Evolutionary conservation across 1,140 invertebrate species (phyloP).

Genomic region (Nymphalis io): DNA sequence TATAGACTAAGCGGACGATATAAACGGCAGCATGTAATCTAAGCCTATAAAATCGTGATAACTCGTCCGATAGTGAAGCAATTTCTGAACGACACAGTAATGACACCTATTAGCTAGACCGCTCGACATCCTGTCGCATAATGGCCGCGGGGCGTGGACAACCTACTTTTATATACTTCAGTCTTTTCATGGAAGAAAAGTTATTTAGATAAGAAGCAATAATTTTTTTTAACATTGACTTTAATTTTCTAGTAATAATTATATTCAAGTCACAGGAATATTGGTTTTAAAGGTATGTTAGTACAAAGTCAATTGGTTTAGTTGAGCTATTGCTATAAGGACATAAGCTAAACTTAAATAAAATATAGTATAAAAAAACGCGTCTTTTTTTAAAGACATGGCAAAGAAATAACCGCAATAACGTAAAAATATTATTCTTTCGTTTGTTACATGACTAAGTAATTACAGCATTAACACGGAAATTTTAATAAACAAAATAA

Average conservation of each 20-base stretch:
- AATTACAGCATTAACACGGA: too few relatives aligned
- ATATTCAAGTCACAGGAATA: too few relatives aligned
- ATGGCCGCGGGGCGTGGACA: conserved; percentile 59
- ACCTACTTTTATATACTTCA: conserved; percentile 54
- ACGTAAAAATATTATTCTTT: too few relatives aligned
- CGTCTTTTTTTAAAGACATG: too few relatives aligned
- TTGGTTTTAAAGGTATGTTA: too few relatives aligned
- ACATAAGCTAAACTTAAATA: too few relatives aligned
- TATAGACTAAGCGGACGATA: conserved; percentile 28
- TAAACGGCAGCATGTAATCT: conserved; percentile 68
- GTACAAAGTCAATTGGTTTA: too few relatives aligned
- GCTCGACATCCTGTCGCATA: conserved; percentile 73
- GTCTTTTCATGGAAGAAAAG: conserved; percentile 27
- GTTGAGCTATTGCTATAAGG: too few relatives aligned
- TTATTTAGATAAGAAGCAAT: conserved; percentile 18
- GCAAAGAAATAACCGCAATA: too few relatives aligned
- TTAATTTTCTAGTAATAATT: not conserved
- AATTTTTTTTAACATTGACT: not conserved
- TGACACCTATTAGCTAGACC: conserved; percentile 74
- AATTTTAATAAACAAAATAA: too few relatives aligned
- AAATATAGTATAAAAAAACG: too few relatives aligned
- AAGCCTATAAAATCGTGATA: conserved; percentile 75
- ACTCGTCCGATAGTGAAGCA: conserved; percentile 75
- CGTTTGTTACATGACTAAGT: too few relatives aligned
- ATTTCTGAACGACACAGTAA: conserved; percentile 76